Conservation (phyloP, 2,113 vertebrate genomes). For the rat (Rattus norvegicus) region DNA sequence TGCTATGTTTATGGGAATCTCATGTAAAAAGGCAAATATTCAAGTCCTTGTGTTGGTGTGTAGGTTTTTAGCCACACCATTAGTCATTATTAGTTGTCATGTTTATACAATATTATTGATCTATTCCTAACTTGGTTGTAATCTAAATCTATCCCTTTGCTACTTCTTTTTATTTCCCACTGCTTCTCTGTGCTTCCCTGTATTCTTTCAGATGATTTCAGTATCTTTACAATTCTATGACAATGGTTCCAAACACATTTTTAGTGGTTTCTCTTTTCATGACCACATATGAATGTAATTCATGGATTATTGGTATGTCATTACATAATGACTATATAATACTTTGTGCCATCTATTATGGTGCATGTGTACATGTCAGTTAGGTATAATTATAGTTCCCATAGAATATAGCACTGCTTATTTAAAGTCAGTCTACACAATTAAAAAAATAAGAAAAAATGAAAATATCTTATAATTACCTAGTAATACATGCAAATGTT, state of each 20-base stretch:
- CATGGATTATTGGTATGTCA: not conserved
- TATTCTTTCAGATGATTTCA: not conserved
- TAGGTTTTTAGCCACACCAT: not conserved
- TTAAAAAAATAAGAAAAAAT: not conserved
- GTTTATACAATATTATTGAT: not conserved
- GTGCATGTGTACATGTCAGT: not conserved
- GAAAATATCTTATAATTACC: not conserved
- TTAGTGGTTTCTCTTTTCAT: not conserved
- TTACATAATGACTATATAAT: not conserved
- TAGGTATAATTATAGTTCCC: not conserved
- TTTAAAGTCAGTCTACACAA: not conserved
- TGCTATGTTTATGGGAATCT: not conserved
- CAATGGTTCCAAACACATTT: not conserved
- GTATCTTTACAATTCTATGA: not conserved
- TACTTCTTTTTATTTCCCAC: not conserved
- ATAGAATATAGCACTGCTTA: not conserved
- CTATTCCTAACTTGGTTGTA: not conserved
- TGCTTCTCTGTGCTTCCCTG: not conserved
- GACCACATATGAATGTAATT: not conserved
- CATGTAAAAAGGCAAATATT: not conserved
- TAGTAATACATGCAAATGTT: not conserved
- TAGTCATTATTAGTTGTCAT: not conserved
- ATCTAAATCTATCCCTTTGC: not conserved
- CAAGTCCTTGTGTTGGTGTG: not conserved
- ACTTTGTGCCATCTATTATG: not conserved